Base-by-base conservation (phyloP, 2,113 vertebrate genomes). In the Ophiodon elongatus region DNA sequence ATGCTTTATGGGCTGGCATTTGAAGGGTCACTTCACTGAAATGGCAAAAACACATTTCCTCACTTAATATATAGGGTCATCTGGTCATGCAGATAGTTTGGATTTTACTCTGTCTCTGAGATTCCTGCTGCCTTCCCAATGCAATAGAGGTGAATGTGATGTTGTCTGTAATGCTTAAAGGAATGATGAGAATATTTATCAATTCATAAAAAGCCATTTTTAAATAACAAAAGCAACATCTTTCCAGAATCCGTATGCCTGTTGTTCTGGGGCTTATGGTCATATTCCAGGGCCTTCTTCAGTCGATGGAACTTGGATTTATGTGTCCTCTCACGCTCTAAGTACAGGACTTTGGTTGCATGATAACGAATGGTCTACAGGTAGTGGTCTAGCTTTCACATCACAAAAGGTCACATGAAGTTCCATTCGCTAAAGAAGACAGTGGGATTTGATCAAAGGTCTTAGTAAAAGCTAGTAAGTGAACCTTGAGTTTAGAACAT, bases 1-100 rank as follows among this genome's bases (percentile, higher is more conserved):
- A 27, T 27, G 79, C 41, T 35, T 17, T 56, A 47, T 37, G 35
- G 65, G 69, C 41, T 43, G 52, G 31, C 25, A 64, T 76, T 81
- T 54, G 27, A 89, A 79, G 59, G 17, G 56, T 68, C 50, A 50
- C 4, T 33, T 78, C 80, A 78, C 69, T 21, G 39, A 37, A 63
- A 80, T 65, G 31, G 14, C 0, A 41, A 77, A 63, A 57, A 68
- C 21, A 60, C 27, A 70, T 76, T 57, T 68, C 39, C 14, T 56
- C 11, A 65, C 43, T 47, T n/a, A 8, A 2, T 45, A 23, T 45
- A 23, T 39, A 27, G 21, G 11, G 1, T 11, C 33, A 29, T 65
- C 9, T 37, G 19, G 33, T 21, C 19, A 23, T 43, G 27, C 37
- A 62, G 68, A 23, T 43, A 41, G 15, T 50, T 76, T 27, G 17